Evolutionary conservation across 2,888 invertebrate genomes (phyloP).

Genomic region (Lysandra bellargus): DNA sequence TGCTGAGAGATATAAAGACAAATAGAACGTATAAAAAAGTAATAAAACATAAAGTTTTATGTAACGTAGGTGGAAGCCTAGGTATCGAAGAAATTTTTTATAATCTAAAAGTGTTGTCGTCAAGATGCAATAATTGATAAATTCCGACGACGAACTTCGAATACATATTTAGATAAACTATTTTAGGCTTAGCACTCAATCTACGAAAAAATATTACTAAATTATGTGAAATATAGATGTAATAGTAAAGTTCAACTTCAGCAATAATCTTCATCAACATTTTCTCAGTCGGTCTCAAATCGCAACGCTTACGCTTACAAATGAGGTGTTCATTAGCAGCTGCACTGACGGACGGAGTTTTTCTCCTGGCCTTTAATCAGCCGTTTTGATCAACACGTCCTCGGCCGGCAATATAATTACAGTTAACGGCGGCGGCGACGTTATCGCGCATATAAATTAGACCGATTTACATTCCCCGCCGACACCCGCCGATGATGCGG

Average conservation of each 20-base stretch:
- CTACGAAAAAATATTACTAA: not conserved
- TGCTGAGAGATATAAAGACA: not conserved
- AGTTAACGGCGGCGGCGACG: slow-evolving; percentile 79
- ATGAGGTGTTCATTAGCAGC: slow-evolving; percentile 36
- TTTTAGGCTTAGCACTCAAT: not conserved
- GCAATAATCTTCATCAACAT: not conserved
- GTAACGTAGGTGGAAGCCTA: too few species aligned
- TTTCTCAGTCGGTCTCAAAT: not conserved
- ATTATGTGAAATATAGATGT: not conserved
- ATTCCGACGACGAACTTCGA: too few species aligned
- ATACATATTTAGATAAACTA: too few species aligned
- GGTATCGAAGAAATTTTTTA: too few species aligned
- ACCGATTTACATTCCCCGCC: slow-evolving; percentile 78
- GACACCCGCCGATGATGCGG: slow-evolving; percentile 76
- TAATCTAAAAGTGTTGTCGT: too few species aligned
- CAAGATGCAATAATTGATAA: too few species aligned
- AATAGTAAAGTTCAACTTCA: not conserved
- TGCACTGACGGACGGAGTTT: slow-evolving; percentile 48
- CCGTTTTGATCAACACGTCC: slow-evolving; percentile 79
- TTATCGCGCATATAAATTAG: slow-evolving; percentile 80
- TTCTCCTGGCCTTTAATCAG: slow-evolving; percentile 70
- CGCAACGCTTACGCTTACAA: not conserved
- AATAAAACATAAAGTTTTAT: not conserved
- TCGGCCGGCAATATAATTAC: slow-evolving; percentile 79
- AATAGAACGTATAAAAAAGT: not conserved